Conservation (phyloP, 2,113 vertebrate species). For the Xenopus borealis region DNA sequence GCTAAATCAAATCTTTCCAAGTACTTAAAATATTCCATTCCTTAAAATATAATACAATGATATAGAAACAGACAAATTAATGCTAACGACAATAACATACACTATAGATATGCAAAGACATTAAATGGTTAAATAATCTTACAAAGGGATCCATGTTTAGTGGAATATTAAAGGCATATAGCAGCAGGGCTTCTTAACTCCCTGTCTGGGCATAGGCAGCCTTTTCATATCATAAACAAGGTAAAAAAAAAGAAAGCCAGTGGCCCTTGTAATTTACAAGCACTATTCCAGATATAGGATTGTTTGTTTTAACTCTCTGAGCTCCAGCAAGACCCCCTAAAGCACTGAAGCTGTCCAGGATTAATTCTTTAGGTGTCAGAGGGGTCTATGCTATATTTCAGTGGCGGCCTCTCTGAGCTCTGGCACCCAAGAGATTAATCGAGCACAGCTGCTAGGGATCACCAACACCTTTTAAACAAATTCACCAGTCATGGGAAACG, state of each 20-base stretch:
- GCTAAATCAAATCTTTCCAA: too few relatives aligned
- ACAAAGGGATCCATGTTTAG: not conserved
- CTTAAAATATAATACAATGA: too few relatives aligned
- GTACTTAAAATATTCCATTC: too few relatives aligned
- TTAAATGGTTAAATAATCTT: not conserved
- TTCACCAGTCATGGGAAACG: slow-evolving; percentile 19
- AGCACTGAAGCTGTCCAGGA: not conserved
- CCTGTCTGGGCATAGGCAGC: not conserved
- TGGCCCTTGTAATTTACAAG: not conserved
- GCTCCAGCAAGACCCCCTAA: not conserved
- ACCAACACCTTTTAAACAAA: slow-evolving; percentile 30
- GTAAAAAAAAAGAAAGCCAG: slow-evolving; percentile 6
- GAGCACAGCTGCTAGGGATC: slow-evolving; percentile 15
- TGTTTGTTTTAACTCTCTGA: not conserved
- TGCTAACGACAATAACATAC: too few relatives aligned
- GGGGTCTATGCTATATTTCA: not conserved
- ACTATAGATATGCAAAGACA: too few relatives aligned
- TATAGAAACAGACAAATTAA: too few relatives aligned
- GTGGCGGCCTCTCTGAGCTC: not conserved
- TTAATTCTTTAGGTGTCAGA: slow-evolving; percentile 1
- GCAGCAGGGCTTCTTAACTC: not conserved
- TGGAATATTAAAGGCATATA: not conserved
- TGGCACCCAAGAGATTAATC: slow-evolving; percentile 10
- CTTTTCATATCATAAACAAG: slow-evolving; percentile 19
- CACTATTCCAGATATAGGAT: not conserved